Evolutionary conservation across 2,888 invertebrate genomes (phyloP).

Genomic region (Heliconius ethilla): DNA sequence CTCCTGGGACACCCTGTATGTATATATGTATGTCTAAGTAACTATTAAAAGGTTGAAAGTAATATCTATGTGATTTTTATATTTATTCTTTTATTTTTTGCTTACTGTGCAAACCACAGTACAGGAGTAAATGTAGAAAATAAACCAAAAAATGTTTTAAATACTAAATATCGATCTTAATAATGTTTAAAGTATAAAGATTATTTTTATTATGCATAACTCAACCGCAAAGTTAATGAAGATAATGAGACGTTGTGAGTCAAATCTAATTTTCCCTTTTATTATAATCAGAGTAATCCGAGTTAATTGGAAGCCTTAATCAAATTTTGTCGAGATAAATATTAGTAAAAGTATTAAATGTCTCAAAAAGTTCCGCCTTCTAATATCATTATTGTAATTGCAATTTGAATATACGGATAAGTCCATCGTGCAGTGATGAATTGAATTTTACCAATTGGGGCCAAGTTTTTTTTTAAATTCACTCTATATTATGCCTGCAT

Average conservation of each 20-base stretch:
- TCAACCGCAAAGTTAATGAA: constrained; percentile 1
- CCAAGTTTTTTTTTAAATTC: too few species aligned
- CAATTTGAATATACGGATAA: not conserved
- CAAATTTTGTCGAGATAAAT: not conserved
- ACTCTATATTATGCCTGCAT: too few species aligned
- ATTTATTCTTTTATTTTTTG: too few species aligned
- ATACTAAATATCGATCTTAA: too few species aligned
- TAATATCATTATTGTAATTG: not conserved
- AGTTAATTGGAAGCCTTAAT: constrained; percentile 3
- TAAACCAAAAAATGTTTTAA: too few species aligned
- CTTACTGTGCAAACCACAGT: too few species aligned
- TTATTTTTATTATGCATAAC: not conserved
- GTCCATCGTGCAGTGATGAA: not conserved
- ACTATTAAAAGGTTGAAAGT: too few species aligned
- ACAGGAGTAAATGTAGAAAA: too few species aligned
- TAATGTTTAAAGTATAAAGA: not conserved
- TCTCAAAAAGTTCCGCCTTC: not conserved
- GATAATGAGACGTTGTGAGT: constrained; percentile 2
- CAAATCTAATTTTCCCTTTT: constrained; percentile 18
- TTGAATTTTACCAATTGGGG: too few species aligned
- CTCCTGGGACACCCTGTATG: too few species aligned
- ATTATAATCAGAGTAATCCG: constrained; percentile 13
- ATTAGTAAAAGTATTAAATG: not conserved
- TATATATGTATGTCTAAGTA: too few species aligned
- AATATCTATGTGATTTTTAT: too few species aligned